These are phyloP conservation scores for Eupithecia centaureata DNA, from an alignment of 2,888 invertebrate genomes.

Conservation along the genomic window DNA sequence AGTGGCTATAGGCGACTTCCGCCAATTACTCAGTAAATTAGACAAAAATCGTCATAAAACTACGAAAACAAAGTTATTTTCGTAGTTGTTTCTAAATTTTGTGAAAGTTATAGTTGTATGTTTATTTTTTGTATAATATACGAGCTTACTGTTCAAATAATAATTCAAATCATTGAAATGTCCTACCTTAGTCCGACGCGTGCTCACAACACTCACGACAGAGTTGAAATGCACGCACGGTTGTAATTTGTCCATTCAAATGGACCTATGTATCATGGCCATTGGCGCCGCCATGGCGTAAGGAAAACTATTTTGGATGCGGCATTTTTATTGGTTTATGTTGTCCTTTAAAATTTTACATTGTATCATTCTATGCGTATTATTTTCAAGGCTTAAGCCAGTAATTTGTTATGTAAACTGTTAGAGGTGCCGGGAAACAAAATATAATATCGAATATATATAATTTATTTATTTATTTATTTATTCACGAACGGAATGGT, in stretches of 20 bases:
- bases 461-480: too few species aligned
- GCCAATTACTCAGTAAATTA: neutral
- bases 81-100: neutral
- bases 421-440: too few species aligned
- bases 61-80: neutral
- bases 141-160: neutral
- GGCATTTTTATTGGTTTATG: neutral
- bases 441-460: too few species aligned
- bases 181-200: neutral
- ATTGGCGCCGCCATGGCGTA: too few species aligned
- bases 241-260: neutral
- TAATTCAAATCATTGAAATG: neutral
- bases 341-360: too few species aligned
- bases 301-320: conserved; percentile 8
- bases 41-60: neutral
- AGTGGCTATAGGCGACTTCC: neutral
- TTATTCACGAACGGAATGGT: too few species aligned
- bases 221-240: neutral
- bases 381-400: too few species aligned
- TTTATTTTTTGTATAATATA: neutral
- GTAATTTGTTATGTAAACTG: too few species aligned
- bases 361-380: too few species aligned
- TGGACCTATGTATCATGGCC: neutral
- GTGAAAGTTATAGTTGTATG: neutral
- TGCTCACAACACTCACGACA: neutral